A percentile compares a stretch with the other conserved stretches of the same genome.
These are phyloP conservation scores for Camponotus floridanus DNA, from an alignment of 1,140 invertebrate species.

Conservation along the genomic window DNA sequence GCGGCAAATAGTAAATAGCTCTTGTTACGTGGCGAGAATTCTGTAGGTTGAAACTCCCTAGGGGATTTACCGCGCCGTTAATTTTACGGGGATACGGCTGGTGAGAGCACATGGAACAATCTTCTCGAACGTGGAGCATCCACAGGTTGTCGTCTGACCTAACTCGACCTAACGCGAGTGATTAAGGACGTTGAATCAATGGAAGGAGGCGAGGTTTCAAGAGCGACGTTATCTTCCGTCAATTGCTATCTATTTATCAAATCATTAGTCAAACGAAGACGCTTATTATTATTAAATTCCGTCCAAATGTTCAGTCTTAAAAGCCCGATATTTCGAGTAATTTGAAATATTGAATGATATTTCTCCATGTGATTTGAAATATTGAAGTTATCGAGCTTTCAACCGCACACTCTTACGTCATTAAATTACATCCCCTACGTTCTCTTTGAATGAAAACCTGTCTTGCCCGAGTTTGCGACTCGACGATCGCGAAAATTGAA, in stretches of 20 bases:
- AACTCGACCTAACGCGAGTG: conserved; percentile 50
- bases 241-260: conserved; percentile 32
- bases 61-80: conserved; percentile 51
- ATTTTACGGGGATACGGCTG: conserved; percentile 52
- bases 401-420: background rate
- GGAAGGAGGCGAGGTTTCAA: conserved; percentile 4
- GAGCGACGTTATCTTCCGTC: conserved; percentile 5
- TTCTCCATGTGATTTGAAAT: conserved; percentile 9
- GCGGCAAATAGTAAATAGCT: conserved; percentile 48
- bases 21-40: conserved; percentile 37
- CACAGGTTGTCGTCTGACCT: conserved; percentile 65
- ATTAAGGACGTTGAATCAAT: conserved; percentile 61
- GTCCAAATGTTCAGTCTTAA: background rate
- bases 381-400: conserved; percentile 27
- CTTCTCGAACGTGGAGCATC: conserved; percentile 60
- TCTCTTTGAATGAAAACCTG: background rate
- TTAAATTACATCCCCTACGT: conserved; percentile 20
- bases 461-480: conserved; percentile 7
- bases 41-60: conserved; percentile 36
- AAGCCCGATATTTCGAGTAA: background rate
- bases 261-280: conserved; percentile 2
- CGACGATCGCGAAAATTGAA: conserved; percentile 33
- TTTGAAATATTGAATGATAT: conserved; percentile 46
- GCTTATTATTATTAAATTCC: conserved; percentile 13
- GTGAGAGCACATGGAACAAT: conserved; percentile 53